phyloP scores from a whole-genome alignment of 2,888 invertebrate genomes.

The Pyrocoelia pectoralis region DNA sequence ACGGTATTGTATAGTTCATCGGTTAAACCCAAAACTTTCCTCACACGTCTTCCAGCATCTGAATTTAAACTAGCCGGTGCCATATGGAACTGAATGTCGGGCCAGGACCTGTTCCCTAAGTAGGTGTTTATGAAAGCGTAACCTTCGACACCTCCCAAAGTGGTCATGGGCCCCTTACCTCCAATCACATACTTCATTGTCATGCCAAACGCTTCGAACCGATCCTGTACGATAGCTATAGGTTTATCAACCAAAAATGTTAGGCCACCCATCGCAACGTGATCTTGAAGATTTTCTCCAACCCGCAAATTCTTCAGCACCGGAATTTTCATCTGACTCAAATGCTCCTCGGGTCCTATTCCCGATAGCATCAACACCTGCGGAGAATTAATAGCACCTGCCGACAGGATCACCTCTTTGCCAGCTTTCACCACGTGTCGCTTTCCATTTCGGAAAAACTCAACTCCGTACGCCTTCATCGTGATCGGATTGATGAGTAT shows the following conservation, averaged over 20 bases:
- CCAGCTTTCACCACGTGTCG: conserved; percentile 57
- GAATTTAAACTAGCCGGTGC: conserved; percentile 68
- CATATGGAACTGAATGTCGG: conserved; percentile 59
- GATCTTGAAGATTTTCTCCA: conserved; percentile 65
- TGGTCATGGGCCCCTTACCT: conserved; percentile 61
- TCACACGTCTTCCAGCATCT: conserved; percentile 57
- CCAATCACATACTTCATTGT: conserved; percentile 53
- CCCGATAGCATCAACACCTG: conserved; percentile 82
- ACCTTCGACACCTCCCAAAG: conserved; percentile 73
- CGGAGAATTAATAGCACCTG: conserved; percentile 75
- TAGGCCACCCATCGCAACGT: conserved; percentile 70
- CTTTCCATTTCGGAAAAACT: conserved; percentile 54
- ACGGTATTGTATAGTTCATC: conserved; percentile 54
- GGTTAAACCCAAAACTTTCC: conserved; percentile 60
- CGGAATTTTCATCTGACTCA: conserved; percentile 55
- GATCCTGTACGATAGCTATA: conserved; percentile 56
- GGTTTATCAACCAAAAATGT: conserved; percentile 69
- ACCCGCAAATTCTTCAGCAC: conserved; percentile 63
- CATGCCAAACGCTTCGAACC: conserved; percentile 47
- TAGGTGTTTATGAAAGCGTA: conserved; percentile 68
- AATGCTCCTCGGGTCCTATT: conserved; percentile 61
- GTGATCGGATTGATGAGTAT: conserved; percentile 57
- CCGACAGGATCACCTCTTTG: conserved; percentile 69
- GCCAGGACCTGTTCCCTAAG: conserved; percentile 65
- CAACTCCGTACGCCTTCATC: conserved; percentile 59